Percentiles rank a stretch among this genome's conserved stretches.
These are phyloP conservation scores for Aradus depressus DNA, from an alignment of 2,888 invertebrate species.

Conservation along the genomic window DNA sequence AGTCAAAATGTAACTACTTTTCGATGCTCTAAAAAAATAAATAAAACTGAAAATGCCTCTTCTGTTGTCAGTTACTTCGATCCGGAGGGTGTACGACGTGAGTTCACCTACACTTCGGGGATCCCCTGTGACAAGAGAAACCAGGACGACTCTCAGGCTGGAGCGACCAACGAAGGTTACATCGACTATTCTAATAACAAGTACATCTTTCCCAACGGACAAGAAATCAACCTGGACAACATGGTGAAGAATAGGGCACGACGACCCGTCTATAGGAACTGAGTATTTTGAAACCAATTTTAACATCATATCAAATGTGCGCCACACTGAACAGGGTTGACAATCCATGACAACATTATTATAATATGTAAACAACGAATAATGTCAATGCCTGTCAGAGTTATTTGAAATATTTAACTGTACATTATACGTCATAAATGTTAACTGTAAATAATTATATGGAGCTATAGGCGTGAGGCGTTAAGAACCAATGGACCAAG, in stretches of 20 bases:
- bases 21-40: too few species aligned
- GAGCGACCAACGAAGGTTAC: slow-evolving; percentile 43
- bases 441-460: too few species aligned
- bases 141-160: slow-evolving; percentile 32
- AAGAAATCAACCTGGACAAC: slow-evolving; percentile 54
- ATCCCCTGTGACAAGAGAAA: slow-evolving; percentile 51
- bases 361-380: too few species aligned
- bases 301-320: not conserved
- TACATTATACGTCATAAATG: too few species aligned
- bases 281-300: not conserved
- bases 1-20: too few species aligned
- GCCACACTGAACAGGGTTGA: too few species aligned
- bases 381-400: too few species aligned
- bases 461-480: too few species aligned
- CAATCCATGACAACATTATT: too few species aligned
- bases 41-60: too few species aligned
- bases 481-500: too few species aligned
- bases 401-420: too few species aligned
- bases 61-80: slow-evolving; percentile 72
- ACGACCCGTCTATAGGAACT: slow-evolving; percentile 45
- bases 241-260: slow-evolving; percentile 58
- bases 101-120: slow-evolving; percentile 73
- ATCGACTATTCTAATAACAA: slow-evolving; percentile 64
- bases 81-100: slow-evolving; percentile 68
- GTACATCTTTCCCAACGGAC: slow-evolving; percentile 58